A percentile compares a stretch with the other conserved stretches of the same genome.
These are phyloP conservation scores for Perca fluviatilis DNA, from an alignment of 2,113 vertebrate genomes.

Conservation along the genomic window DNA sequence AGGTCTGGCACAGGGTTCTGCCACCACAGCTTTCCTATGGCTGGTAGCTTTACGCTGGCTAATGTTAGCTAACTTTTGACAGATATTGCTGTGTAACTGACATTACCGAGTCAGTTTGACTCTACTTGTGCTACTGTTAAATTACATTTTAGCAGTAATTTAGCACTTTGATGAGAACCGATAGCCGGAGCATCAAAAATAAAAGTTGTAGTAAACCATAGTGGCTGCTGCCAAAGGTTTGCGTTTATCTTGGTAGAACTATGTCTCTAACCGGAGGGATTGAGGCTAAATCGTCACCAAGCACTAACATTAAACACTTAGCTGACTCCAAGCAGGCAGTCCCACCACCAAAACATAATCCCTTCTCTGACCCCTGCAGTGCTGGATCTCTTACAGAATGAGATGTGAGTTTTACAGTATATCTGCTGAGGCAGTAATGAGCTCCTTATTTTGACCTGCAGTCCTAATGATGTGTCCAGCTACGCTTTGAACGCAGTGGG, in stretches of 20 bases:
- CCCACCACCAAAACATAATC: neutral
- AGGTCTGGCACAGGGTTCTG: neutral
- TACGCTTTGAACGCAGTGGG: constrained; percentile 26
- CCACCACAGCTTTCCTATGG: neutral
- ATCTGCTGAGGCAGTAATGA: constrained; percentile 50
- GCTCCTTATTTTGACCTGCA: constrained; percentile 48
- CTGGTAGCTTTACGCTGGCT: neutral
- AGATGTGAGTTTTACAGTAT: neutral
- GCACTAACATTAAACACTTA: neutral
- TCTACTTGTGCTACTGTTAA: neutral
- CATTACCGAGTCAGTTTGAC: neutral
- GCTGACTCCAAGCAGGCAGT: neutral
- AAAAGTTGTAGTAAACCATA: neutral
- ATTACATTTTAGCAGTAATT: neutral
- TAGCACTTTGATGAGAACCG: neutral
- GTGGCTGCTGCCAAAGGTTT: neutral
- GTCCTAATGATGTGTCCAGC: constrained; percentile 49
- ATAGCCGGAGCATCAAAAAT: neutral
- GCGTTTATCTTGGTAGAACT: neutral
- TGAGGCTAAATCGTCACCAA: neutral
- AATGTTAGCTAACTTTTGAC: constrained; percentile 1
- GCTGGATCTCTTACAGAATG: neutral
- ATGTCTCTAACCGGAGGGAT: neutral
- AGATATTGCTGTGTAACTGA: neutral
- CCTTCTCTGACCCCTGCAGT: neutral